Percentiles rank a stretch among this genome's conserved stretches.
phyloP scores from a whole-genome alignment of 53 echinoderm and acorn worm species.

The Holothuria scabra region DNA sequence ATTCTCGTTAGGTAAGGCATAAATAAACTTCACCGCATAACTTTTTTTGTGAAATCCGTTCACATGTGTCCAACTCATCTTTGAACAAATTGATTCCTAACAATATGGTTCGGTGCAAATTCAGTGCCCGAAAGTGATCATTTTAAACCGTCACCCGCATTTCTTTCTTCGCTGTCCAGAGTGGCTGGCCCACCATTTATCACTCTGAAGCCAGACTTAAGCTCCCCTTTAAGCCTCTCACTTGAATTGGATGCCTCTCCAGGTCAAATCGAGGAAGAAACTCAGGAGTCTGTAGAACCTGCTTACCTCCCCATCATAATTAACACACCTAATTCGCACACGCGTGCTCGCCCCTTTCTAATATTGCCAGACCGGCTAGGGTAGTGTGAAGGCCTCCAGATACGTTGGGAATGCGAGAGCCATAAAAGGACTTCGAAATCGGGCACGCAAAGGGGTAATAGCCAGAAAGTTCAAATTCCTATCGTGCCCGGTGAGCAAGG shows the following conservation, averaged over 20 bases:
- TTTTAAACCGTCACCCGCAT: too few species aligned
- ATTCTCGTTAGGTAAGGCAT: too few species aligned
- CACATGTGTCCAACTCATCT: too few species aligned
- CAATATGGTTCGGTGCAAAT: too few species aligned
- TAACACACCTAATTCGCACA: conserved; percentile 51
- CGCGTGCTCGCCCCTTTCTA: conserved; percentile 42
- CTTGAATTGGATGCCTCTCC: conserved; percentile 22
- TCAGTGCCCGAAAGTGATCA: too few species aligned
- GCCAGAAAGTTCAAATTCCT: conserved; percentile 44
- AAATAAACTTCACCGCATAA: too few species aligned
- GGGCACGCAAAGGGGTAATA: conserved; percentile 45
- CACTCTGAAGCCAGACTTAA: too few species aligned
- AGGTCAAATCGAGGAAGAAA: conserved; percentile 17
- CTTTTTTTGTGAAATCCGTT: too few species aligned
- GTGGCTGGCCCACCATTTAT: too few species aligned
- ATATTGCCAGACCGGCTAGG: conserved; percentile 26
- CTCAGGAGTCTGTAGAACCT: conserved; percentile 19
- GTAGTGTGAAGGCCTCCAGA: conserved; percentile 43
- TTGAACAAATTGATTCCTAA: too few species aligned
- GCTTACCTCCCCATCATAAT: conserved; percentile 29
- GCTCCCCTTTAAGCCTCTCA: too few species aligned
- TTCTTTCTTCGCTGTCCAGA: too few species aligned
- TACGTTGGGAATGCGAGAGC: conserved; percentile 39
- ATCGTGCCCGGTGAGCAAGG: conserved; percentile 43
- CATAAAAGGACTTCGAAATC: conserved; percentile 36